Base-by-base conservation (phyloP, 2,888 invertebrate species). In the Venustoraphidia nigricollis region DNA sequence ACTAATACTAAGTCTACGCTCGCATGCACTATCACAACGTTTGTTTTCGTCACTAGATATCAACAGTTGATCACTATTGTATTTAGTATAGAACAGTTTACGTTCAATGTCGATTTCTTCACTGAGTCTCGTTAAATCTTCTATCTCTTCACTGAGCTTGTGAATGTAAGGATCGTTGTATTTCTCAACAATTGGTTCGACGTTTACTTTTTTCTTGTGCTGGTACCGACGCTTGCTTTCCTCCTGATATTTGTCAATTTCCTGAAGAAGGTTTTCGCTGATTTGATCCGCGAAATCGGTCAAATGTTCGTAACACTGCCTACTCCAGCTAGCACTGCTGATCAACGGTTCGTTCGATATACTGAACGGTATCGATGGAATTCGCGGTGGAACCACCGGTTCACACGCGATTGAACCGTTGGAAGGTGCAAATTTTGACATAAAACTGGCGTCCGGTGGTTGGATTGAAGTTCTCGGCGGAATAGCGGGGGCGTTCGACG, bases 231-330 rank as follows among this genome's bases (percentile, higher is more conserved):
- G 43, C 66, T 66, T 63, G 68, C 71, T 50, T 67, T 65, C 60
- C 67, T 68, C 53, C 66, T 69, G 53, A 67, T 77, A 62, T 66
- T 73, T 62, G 59, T 87, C 85, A 53, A 87, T 79, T 66, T 88
- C 86, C 53, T 82, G 79, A 48, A 86, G 71, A 51, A 89, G 67
- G 61, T 86, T 86, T 59, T 85, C 85, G 59, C 84, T 84, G n/a
- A 88, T 67, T 60, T 83, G 81, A 59, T 88, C 87, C 2, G 87
- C 86, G 58, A 87, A 86, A 57, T 86, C 84, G 2, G 81, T 80
- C 52, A 87, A 69, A 60, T 86, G 83, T 57, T 77, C 77, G 52
- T 75, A 72, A 53, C 79, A 77, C 53, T 81, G 79, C 55, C 79
- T 77, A 47, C 73, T 73, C 80, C 81, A 81, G 10, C 56, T 59